Conservation (phyloP, 2,113 vertebrate genomes). For the Machaerirhynchus nigripectus region DNA sequence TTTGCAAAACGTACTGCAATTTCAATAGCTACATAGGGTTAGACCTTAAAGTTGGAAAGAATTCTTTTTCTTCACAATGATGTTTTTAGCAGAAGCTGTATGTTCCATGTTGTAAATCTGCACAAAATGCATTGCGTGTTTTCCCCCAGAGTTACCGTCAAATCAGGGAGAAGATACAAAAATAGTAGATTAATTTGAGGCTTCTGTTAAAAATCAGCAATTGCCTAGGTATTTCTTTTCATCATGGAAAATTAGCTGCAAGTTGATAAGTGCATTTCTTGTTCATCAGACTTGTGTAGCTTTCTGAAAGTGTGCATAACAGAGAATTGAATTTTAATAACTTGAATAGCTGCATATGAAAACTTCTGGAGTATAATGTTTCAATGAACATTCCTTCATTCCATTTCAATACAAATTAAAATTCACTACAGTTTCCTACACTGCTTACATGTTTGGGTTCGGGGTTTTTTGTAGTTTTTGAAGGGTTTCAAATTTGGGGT, state of each 20-base stretch:
- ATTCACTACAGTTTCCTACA: not conserved
- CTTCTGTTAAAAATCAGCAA: slow-evolving; percentile 15
- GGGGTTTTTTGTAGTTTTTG: not conserved
- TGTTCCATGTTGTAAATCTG: not conserved
- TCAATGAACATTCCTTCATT: not conserved
- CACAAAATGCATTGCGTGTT: not conserved
- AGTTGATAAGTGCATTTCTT: slow-evolving; percentile 37
- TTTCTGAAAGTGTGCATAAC: slow-evolving; percentile 15
- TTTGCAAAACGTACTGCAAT: not conserved
- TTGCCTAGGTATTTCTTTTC: not conserved
- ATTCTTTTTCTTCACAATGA: not conserved
- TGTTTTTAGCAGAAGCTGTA: not conserved
- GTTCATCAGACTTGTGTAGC: not conserved
- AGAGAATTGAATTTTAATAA: slow-evolving; percentile 33
- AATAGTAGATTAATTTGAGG: not conserved
- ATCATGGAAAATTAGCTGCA: slow-evolving; percentile 40
- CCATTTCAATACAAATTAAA: not conserved
- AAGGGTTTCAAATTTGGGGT: not conserved
- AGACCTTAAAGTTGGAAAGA: not conserved
- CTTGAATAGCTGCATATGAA: slow-evolving; percentile 26
- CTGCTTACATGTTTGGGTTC: not conserved
- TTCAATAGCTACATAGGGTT: not conserved
- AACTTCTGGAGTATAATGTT: not conserved
- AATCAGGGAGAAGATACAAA: not conserved
- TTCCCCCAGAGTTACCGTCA: not conserved